Conservation (phyloP, 2,888 invertebrate species). For the Drosophila dives region DNA sequence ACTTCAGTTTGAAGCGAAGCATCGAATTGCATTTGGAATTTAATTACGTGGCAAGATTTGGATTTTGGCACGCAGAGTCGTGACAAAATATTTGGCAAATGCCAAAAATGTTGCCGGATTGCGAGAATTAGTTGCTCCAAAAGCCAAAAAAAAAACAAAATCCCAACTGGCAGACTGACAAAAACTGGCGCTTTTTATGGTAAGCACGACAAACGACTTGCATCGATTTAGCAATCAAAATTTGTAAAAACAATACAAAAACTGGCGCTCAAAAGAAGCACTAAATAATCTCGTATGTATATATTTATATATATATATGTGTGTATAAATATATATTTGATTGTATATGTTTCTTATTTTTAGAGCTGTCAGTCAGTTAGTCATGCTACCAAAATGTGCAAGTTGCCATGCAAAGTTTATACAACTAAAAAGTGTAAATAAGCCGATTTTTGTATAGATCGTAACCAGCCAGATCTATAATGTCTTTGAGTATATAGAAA, state of each 20-base stretch:
- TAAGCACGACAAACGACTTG: conserved; percentile 29
- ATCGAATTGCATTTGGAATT: conserved; percentile 45
- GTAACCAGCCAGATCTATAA: background rate
- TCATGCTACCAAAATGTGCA: conserved; percentile 7
- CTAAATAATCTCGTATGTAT: background rate
- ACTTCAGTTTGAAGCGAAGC: conserved; percentile 38
- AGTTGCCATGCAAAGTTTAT: background rate
- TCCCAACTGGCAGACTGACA: background rate
- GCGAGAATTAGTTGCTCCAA: conserved; percentile 6
- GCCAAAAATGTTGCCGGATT: conserved; percentile 8
- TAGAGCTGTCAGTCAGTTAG: conserved; percentile 14
- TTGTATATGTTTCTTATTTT: background rate
- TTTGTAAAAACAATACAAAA: conserved; percentile 9
- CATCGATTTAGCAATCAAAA: conserved; percentile 54
- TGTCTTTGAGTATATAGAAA: background rate
- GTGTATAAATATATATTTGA: background rate
- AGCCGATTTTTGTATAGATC: background rate
- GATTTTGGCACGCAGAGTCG: conserved; percentile 58
- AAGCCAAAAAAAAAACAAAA: background rate
- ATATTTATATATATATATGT: background rate
- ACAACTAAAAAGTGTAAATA: background rate
- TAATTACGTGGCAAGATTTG: conserved; percentile 27
- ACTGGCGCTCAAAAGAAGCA: background rate
- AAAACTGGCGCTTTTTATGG: conserved; percentile 40
- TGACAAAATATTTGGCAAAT: conserved; percentile 67